Conservation (phyloP, 2,888 invertebrate species). For the Synanthedon vespiformis region DNA sequence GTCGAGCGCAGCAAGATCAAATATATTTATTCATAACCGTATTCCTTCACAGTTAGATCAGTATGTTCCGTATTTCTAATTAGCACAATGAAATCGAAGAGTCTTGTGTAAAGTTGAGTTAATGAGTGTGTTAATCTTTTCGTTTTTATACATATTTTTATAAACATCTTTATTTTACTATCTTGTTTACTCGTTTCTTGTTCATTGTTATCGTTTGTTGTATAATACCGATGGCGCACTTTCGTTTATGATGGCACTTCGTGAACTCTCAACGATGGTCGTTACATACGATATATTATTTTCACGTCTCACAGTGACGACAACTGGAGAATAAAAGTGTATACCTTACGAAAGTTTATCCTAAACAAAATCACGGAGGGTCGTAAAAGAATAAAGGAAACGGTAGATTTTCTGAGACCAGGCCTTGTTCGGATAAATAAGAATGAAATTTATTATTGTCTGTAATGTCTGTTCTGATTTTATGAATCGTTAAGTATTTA, state of each 20-base stretch:
- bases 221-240: conserved; percentile 11
- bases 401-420: too few relatives aligned
- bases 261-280: conserved; percentile 7
- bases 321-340: not conserved
- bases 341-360: not conserved
- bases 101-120: too few relatives aligned
- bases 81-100: too few relatives aligned
- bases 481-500: too few relatives aligned
- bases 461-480: too few relatives aligned
- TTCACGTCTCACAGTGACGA: not conserved
- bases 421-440: too few relatives aligned
- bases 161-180: conserved; percentile 13
- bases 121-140: not conserved
- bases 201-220: conserved; percentile 20
- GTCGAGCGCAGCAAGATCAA: too few relatives aligned
- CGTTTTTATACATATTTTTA: not conserved
- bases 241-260: conserved; percentile 17
- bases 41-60: too few relatives aligned
- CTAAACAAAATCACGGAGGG: not conserved
- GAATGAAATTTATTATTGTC: too few relatives aligned
- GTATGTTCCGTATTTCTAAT: too few relatives aligned
- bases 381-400: not conserved
- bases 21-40: too few relatives aligned
- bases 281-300: conserved; percentile 1
- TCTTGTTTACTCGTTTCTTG: conserved; percentile 18